A percentile compares a stretch with the other conserved stretches of the same genome.
These are phyloP conservation scores for Orchestes rusci DNA, from an alignment of 2,888 invertebrate genomes.

Conservation along the genomic window DNA sequence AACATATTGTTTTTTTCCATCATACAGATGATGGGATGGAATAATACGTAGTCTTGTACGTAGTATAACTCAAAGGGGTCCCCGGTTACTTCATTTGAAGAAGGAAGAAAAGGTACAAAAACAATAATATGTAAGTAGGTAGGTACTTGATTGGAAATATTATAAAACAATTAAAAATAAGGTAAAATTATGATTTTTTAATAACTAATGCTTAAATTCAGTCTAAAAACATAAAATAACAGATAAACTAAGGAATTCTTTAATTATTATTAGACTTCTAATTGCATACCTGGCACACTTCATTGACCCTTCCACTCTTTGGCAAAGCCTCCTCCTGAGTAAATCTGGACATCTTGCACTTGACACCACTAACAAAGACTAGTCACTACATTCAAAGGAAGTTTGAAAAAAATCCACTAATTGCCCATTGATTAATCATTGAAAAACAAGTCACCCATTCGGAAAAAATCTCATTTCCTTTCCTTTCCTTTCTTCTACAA, in stretches of 20 bases:
- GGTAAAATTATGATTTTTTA: too few relatives aligned
- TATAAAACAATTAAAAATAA: neutral
- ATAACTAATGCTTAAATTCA: neutral
- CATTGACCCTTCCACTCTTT: constrained; percentile 59
- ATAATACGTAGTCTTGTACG: too few relatives aligned
- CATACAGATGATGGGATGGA: too few relatives aligned
- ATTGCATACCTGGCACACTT: constrained; percentile 55
- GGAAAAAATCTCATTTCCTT: constrained; percentile 25
- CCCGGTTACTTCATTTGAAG: too few relatives aligned
- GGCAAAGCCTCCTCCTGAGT: constrained; percentile 49
- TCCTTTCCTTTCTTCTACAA: constrained; percentile 23
- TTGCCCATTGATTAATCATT: constrained; percentile 7
- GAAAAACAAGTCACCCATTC: constrained; percentile 24
- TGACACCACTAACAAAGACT: constrained; percentile 7
- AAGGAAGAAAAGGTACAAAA: too few relatives aligned
- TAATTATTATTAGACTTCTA: neutral
- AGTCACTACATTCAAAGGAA: constrained; percentile 5
- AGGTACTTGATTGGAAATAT: too few relatives aligned
- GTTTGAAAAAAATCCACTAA: constrained; percentile 15
- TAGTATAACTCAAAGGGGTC: too few relatives aligned
- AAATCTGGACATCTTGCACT: constrained; percentile 31
- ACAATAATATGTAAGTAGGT: too few relatives aligned
- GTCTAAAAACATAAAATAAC: neutral
- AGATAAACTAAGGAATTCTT: neutral
- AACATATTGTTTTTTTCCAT: too few relatives aligned